phyloP scores from a whole-genome alignment of 1,140 invertebrate genomes.

The Popillia japonica region DNA sequence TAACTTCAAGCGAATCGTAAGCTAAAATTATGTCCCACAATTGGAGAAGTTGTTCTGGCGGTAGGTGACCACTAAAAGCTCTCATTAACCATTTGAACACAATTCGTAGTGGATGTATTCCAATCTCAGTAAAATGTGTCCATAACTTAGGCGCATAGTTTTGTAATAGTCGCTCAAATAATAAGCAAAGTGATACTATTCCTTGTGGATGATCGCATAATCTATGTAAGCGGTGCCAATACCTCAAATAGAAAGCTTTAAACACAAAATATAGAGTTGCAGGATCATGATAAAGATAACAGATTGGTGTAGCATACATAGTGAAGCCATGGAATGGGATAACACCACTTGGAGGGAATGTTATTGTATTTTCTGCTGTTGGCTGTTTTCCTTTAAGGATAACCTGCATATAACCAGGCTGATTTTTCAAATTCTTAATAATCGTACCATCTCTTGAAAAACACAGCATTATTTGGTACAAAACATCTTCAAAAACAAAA shows the following conservation, averaged over 20 bases:
- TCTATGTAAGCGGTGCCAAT: slow-evolving; percentile 90
- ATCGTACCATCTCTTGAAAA: slow-evolving; percentile 91
- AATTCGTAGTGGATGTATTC: slow-evolving; percentile 89
- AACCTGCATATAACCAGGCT: slow-evolving; percentile 69
- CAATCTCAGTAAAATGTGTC: slow-evolving; percentile 86
- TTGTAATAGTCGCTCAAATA: slow-evolving; percentile 92
- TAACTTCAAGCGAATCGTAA: slow-evolving; percentile 89
- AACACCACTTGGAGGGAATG: slow-evolving; percentile 92
- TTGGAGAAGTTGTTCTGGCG: slow-evolving; percentile 88
- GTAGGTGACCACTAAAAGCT: slow-evolving; percentile 92
- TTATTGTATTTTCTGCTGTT: slow-evolving; percentile 72
- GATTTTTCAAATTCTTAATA: slow-evolving; percentile 69
- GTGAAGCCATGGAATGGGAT: slow-evolving; percentile 97
- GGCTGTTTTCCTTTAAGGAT: slow-evolving; percentile 77
- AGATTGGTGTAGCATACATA: slow-evolving; percentile 96
- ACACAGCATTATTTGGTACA: slow-evolving; percentile 95
- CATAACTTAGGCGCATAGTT: slow-evolving; percentile 89
- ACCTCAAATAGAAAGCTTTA: slow-evolving; percentile 88
- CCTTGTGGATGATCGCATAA: slow-evolving; percentile 91
- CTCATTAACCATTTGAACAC: slow-evolving; percentile 97
- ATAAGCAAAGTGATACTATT: slow-evolving; percentile 79
- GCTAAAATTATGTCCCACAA: slow-evolving; percentile 92
- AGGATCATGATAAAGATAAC: slow-evolving; percentile 91
- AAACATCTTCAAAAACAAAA: slow-evolving; percentile 96
- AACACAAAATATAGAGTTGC: slow-evolving; percentile 89